Conservation (phyloP, 2,888 invertebrate genomes). For the Biston stratarius region DNA sequence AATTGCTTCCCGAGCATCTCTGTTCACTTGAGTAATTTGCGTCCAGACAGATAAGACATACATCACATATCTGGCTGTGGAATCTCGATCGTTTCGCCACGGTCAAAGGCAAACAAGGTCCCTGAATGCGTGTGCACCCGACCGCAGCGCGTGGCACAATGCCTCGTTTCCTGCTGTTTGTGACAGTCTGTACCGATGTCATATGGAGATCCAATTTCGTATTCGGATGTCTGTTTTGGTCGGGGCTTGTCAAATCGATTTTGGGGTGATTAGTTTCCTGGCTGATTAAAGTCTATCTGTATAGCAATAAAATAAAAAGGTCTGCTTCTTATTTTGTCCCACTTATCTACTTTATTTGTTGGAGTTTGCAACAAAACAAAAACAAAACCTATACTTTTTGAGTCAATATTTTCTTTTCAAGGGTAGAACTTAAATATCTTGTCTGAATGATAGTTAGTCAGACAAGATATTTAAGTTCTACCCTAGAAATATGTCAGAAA, state of each 20-base stretch:
- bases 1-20: background rate
- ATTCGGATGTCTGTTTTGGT: conserved; percentile 43
- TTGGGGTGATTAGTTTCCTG: conserved; percentile 13
- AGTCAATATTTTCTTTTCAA: too few species aligned
- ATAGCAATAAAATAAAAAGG: background rate
- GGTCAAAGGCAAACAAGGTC: conserved; percentile 46
- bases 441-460: too few species aligned
- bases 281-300: conserved; percentile 3
- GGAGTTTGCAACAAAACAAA: too few species aligned
- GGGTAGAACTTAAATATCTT: too few species aligned
- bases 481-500: too few species aligned
- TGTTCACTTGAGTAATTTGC: background rate
- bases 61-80: background rate
- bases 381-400: too few species aligned
- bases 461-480: too few species aligned
- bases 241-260: conserved; percentile 17
- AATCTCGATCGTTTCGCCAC: conserved; percentile 18
- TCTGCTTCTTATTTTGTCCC: background rate
- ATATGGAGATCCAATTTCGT: conserved; percentile 58
- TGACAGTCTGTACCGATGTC: conserved; percentile 47
- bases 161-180: conserved; percentile 57
- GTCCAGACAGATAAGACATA: background rate
- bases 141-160: conserved; percentile 57
- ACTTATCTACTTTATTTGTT: too few species aligned
- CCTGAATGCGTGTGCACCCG: conserved; percentile 46